Evolutionary conservation across 1,140 invertebrate species (phyloP).

Genomic region (Tetranychus urticae): DNA sequence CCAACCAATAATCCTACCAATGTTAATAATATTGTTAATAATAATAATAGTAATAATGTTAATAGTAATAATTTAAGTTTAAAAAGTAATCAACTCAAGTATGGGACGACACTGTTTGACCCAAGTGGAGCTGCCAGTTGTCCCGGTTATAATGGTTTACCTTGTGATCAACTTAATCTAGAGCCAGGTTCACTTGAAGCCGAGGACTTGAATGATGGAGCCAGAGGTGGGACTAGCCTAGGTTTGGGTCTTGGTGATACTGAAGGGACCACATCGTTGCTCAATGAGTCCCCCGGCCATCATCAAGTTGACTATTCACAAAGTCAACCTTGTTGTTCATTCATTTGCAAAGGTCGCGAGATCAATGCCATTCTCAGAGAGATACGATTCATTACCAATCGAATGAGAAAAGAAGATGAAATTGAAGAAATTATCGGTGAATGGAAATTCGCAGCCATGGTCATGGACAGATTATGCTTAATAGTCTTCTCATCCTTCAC

Average conservation of each 20-base stretch:
- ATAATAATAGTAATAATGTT: no score
- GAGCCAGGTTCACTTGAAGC: no score
- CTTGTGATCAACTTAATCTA: no score
- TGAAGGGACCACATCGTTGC: not conserved
- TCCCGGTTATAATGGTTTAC: no score
- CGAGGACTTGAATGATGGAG: no score
- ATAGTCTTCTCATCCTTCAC: conserved; percentile 96
- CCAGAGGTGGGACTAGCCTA: not conserved
- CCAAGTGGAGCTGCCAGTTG: no score
- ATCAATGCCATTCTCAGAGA: conserved; percentile 82
- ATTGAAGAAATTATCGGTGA: conserved; percentile 69
- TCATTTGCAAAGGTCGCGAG: conserved; percentile 20
- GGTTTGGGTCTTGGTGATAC: not conserved
- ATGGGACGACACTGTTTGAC: no score
- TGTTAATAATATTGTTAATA: no score
- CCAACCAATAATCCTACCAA: no score
- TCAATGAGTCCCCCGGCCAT: not conserved
- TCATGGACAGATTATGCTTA: conserved; percentile 95
- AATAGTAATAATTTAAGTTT: no score
- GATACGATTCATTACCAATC: conserved; percentile 68
- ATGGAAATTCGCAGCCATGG: conserved; percentile 99
- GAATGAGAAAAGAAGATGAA: conserved; percentile 69
- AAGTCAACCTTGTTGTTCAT: not conserved
- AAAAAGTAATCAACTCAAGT: no score
- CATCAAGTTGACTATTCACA: not conserved